phyloP scores from a whole-genome alignment of 2,113 vertebrate species.

The Glaucomys volans region DNA sequence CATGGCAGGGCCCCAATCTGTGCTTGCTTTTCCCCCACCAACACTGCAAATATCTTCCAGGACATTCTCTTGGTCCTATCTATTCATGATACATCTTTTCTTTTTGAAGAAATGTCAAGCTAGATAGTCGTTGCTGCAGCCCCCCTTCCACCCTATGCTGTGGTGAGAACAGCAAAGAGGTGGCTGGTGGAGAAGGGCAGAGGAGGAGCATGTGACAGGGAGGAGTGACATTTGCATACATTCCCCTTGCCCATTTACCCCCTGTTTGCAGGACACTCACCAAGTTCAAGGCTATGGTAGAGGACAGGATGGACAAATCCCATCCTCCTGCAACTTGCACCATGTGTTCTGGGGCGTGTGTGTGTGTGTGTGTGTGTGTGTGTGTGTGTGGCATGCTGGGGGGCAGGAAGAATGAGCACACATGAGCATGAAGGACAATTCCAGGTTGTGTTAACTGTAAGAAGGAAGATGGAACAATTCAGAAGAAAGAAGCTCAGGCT shows the following conservation, averaged over 20 bases:
- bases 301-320: not conserved
- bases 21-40: not conserved
- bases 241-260: not conserved
- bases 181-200: not conserved
- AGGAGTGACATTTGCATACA: not conserved
- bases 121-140: not conserved
- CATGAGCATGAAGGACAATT: not conserved
- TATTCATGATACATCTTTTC: not conserved
- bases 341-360: not conserved
- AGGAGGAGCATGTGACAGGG: not conserved
- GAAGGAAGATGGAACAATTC: accelerated
- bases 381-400: not conserved
- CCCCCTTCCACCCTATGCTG: accelerated
- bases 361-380: not conserved
- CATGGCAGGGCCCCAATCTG: not conserved
- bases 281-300: not conserved
- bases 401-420: not conserved
- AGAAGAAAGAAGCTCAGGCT: not conserved
- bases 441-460: not conserved
- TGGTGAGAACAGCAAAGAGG: not conserved
- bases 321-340: not conserved
- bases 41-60: not conserved
- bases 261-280: not conserved
- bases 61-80: not conserved
- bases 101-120: not conserved